These are phyloP conservation scores for Batillaria attramentaria DNA, from an alignment of 1,140 invertebrate genomes.

Conservation along the genomic window DNA sequence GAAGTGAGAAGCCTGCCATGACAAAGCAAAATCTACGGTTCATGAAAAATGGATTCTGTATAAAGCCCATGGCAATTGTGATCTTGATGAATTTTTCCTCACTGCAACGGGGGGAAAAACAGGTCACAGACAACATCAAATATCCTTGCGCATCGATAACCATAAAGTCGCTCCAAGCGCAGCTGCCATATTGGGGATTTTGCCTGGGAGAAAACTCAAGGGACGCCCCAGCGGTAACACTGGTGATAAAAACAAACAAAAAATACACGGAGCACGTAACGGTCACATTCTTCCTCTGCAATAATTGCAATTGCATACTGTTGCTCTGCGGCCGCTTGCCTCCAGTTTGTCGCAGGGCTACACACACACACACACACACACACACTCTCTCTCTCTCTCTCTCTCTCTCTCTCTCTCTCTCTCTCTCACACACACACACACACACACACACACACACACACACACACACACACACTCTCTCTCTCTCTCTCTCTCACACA, in stretches of 20 bases:
- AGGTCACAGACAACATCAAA: too few relatives aligned
- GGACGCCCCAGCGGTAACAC: not conserved
- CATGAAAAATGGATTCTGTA: too few relatives aligned
- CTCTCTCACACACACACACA: conserved; percentile 1
- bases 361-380: not conserved
- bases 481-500: not conserved
- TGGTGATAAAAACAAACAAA: too few relatives aligned
- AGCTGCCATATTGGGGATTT: too few relatives aligned
- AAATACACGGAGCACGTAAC: not conserved
- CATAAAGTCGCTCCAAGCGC: too few relatives aligned
- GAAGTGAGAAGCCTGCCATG: too few relatives aligned
- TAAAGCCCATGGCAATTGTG: too few relatives aligned
- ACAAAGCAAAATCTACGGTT: too few relatives aligned
- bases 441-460: conserved; percentile 18
- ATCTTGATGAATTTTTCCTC: too few relatives aligned
- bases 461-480: not conserved
- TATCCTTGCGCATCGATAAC: too few relatives aligned
- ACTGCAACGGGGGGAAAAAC: too few relatives aligned
- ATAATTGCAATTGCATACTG: not conserved
- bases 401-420: not conserved
- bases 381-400: not conserved
- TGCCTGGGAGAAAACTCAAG: not conserved
- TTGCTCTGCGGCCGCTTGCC: not conserved
- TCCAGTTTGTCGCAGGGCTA: not conserved
- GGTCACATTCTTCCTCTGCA: not conserved